Evolutionary conservation across 2,888 invertebrate genomes (phyloP).

Genomic region (Pristionchus exspectatus): DNA sequence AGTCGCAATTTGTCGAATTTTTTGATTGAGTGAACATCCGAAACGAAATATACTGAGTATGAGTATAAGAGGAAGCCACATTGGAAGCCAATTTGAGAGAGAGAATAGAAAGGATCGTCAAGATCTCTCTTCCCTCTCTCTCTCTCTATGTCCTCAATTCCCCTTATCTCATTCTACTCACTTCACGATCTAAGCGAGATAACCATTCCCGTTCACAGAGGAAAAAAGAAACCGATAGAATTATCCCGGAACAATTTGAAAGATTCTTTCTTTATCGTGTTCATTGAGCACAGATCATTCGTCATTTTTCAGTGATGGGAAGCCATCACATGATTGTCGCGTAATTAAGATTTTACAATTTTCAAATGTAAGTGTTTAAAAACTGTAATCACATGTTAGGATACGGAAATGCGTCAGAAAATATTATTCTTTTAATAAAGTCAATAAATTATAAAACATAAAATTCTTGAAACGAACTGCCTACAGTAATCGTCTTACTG

Average conservation of each 20-base stretch:
- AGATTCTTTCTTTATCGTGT: neutral
- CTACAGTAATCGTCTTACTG: neutral
- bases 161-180: constrained; percentile 29
- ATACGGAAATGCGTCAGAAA: too few relatives aligned
- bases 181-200: constrained; percentile 20
- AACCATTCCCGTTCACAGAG: constrained; percentile 12
- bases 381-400: too few relatives aligned
- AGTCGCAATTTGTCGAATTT: constrained; percentile 34
- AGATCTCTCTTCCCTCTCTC: neutral
- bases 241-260: neutral
- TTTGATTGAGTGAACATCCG: constrained; percentile 23
- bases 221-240: neutral
- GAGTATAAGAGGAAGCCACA: constrained; percentile 16
- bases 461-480: neutral
- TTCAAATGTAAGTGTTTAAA: neutral
- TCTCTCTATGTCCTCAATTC: constrained; percentile 42
- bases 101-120: neutral
- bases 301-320: neutral
- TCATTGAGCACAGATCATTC: neutral
- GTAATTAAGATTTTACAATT: neutral
- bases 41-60: neutral
- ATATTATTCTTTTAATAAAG: too few relatives aligned
- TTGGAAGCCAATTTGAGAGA: neutral
- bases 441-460: neutral
- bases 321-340: neutral